Evolutionary conservation across 2,797 vertebrate species (phyloP).

Genomic region (Alfaro cultratus): DNA sequence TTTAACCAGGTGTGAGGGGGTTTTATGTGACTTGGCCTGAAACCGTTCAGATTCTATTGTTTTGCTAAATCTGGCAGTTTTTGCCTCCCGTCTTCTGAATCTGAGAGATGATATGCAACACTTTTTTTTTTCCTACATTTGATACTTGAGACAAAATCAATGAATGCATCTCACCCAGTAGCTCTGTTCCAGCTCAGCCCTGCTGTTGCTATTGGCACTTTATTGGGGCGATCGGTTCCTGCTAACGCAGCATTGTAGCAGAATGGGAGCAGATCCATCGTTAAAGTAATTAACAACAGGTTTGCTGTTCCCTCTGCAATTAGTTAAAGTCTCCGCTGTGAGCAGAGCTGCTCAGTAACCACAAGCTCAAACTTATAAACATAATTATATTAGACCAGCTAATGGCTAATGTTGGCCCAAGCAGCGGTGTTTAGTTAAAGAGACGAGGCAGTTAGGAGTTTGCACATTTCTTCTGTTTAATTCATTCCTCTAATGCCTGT

Average conservation of each 20-base stretch:
- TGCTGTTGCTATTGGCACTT: not conserved
- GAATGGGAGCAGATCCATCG: not conserved
- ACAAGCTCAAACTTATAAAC: constrained; percentile 2
- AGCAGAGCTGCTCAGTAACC: not conserved
- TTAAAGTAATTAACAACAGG: constrained; percentile 14
- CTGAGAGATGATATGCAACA: not conserved
- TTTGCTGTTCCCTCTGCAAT: constrained; percentile 11
- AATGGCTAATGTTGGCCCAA: constrained; percentile 11
- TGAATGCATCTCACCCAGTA: not conserved
- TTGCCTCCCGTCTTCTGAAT: not conserved
- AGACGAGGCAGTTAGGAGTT: not conserved
- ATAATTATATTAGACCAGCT: constrained; percentile 2
- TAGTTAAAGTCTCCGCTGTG: constrained; percentile 9
- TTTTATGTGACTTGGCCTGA: not conserved
- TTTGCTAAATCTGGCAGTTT: not conserved
- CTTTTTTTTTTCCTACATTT: not conserved
- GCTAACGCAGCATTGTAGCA: not conserved
- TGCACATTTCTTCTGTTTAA: not conserved
- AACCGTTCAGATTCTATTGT: not conserved
- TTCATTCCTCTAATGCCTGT: constrained; percentile 1
- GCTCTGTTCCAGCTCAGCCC: not conserved
- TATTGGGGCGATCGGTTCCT: not conserved
- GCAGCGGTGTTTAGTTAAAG: not conserved
- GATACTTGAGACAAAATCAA: not conserved
- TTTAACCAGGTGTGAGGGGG: not conserved